phyloP scores from a whole-genome alignment of 2,888 invertebrate species.

The Acrobasis consociella region DNA sequence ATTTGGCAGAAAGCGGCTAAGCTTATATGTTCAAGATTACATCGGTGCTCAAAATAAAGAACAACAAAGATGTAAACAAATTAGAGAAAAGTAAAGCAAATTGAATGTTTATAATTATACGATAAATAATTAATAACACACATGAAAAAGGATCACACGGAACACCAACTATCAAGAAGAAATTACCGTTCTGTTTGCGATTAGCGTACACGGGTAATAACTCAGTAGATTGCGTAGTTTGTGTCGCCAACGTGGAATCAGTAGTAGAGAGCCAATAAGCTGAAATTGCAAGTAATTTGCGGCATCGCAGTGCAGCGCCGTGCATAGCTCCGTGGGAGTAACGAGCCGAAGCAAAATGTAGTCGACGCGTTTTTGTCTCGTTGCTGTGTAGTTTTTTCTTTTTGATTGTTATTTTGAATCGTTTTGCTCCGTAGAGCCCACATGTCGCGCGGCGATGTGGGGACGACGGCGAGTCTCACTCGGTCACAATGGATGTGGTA shows the following conservation, averaged over 20 bases:
- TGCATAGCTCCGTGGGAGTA: constrained; percentile 48
- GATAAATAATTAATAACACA: neutral
- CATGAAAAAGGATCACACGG: neutral
- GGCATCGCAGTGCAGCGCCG: constrained; percentile 33
- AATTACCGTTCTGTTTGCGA: constrained; percentile 26
- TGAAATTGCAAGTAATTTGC: constrained; percentile 47
- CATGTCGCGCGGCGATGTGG: constrained; percentile 55
- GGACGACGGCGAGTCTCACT: constrained; percentile 46
- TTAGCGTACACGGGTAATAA: constrained; percentile 25
- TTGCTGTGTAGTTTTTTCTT: constrained; percentile 35
- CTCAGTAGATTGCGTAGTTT: constrained; percentile 24
- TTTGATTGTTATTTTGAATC: constrained; percentile 58
- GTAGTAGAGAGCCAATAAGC: constrained; percentile 28
- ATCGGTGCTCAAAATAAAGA: no score
- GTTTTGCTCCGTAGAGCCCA: constrained; percentile 64
- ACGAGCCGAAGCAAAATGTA: constrained; percentile 63
- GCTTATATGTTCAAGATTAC: no score
- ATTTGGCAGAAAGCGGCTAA: no score
- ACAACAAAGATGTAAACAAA: no score
- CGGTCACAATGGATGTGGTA: constrained; percentile 57
- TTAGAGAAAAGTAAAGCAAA: no score
- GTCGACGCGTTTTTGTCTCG: constrained; percentile 49
- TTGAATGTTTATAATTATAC: neutral
- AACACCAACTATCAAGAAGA: neutral
- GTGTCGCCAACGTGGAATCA: constrained; percentile 17